Evolutionary conservation across 2,797 vertebrate genomes (phyloP), one percentile per base, ranked within the genome.

Genomic region (Adrianichthys oophorus): DNA sequence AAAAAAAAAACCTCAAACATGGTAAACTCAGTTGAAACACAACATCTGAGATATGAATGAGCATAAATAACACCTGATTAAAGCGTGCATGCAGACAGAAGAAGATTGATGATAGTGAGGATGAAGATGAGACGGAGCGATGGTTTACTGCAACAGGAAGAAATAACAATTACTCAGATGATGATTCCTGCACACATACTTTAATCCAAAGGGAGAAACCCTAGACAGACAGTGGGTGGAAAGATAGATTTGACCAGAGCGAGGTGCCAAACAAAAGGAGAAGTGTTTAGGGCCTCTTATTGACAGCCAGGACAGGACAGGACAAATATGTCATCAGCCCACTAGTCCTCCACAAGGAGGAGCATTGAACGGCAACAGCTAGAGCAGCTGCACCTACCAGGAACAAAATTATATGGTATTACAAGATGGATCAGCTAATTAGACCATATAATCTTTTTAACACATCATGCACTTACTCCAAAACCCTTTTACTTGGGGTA

Each of bases 141-240:
- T 48, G 54, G 65, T 50, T 63, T 58, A 61, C 68, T 60, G 44
- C 68, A 67, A 56, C 41, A 56, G 64, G 41, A 68, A 62, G 58
- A 72, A 77, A 76, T 60, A 67, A 73, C 54, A 76, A 53, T 73
- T 64, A 52, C 16, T 49, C 4, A 26, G 26, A 66, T 73, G 76
- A 84, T 64, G 62, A 77, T 69, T 81, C 65, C 67, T 59, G 70
- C 52, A 68, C 67, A 74, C 74, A 69, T 12, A 4, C 16, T 73
- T 62, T 29, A n/a, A 53, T 71, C 76, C 21, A 15, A 60, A 48
- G 67, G 70, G 52, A 80, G 65, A 75, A 74, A 65, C 57, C 56
- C 44, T 23, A 83, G 76, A 73, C 78, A 78, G 76, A 69, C 59
- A 72, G 72, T 74, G 76, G 69, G 83, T 54, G 72, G 74, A 51